phyloP scores from a whole-genome alignment of 2,113 vertebrate genomes.

The Channa maculata region DNA sequence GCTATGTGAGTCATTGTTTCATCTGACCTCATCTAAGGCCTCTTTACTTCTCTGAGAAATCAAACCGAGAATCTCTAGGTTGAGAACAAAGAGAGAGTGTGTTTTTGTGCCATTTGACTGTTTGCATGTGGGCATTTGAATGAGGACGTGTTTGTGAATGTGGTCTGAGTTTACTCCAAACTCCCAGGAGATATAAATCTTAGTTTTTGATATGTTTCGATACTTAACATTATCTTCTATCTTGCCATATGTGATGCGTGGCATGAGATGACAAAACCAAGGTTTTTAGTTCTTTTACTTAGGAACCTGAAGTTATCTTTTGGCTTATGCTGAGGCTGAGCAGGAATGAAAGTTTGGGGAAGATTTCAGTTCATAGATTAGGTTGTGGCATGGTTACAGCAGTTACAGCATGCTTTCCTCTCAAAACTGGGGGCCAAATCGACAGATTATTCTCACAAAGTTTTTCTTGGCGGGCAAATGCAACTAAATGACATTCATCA shows the following conservation, averaged over 20 bases:
- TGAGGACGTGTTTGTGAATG: background rate
- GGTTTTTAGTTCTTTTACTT: background rate
- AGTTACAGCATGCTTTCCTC: conserved; percentile 5
- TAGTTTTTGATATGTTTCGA: background rate
- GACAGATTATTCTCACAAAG: conserved; percentile 12
- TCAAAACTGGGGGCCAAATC: conserved; percentile 18
- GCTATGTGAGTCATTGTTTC: conserved; percentile 14
- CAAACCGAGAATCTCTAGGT: conserved; percentile 6
- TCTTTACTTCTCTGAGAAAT: conserved; percentile 14
- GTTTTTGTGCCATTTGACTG: background rate
- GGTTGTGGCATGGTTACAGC: background rate
- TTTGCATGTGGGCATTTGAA: conserved; percentile 12
- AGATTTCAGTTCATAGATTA: background rate
- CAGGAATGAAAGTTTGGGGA: background rate
- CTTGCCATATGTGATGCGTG: background rate
- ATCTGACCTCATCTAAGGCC: conserved; percentile 41
- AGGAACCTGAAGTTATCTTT: background rate
- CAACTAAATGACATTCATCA: conserved; percentile 26
- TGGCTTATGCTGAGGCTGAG: background rate
- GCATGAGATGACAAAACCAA: background rate
- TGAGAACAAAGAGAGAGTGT: conserved; percentile 29
- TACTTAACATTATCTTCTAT: background rate
- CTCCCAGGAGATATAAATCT: background rate
- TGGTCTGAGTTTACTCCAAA: conserved; percentile 19
- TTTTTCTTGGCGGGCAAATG: conserved; percentile 26